Evolutionary conservation across 2,888 invertebrate species (phyloP).

Genomic region (Sphinx pinastri): DNA sequence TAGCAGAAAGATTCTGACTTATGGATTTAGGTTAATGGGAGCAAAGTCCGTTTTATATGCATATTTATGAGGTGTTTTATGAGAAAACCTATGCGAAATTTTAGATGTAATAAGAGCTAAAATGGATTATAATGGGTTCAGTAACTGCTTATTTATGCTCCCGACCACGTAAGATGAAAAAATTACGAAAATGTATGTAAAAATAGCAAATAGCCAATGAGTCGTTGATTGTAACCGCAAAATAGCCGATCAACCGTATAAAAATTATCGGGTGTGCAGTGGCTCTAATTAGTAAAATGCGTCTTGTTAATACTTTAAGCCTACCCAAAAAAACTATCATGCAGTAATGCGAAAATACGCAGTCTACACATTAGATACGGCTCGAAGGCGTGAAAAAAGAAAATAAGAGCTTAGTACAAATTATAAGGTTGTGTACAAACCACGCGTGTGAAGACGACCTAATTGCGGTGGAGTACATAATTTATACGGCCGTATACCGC

Average conservation of each 20-base stretch:
- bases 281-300: no score
- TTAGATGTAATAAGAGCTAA: neutral
- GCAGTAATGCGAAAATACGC: neutral
- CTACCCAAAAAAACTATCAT: no score
- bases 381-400: neutral
- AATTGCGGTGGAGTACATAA: conserved; percentile 62
- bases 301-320: no score
- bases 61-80: neutral
- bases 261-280: no score
- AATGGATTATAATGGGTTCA: neutral
- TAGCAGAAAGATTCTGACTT: neutral
- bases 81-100: neutral
- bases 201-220: no score
- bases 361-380: neutral
- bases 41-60: neutral
- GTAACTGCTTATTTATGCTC: neutral
- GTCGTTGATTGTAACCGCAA: no score
- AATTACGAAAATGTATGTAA: no score
- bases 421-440: conserved; percentile 30
- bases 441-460: conserved; percentile 54
- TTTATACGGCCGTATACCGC: conserved; percentile 47
- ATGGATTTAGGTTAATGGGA: neutral
- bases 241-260: no score
- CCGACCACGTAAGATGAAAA: neutral
- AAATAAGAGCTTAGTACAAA: conserved; percentile 8